Evolutionary conservation across 2,797 vertebrate genomes (phyloP).

Genomic region (Tympanoctomys barrerae): DNA sequence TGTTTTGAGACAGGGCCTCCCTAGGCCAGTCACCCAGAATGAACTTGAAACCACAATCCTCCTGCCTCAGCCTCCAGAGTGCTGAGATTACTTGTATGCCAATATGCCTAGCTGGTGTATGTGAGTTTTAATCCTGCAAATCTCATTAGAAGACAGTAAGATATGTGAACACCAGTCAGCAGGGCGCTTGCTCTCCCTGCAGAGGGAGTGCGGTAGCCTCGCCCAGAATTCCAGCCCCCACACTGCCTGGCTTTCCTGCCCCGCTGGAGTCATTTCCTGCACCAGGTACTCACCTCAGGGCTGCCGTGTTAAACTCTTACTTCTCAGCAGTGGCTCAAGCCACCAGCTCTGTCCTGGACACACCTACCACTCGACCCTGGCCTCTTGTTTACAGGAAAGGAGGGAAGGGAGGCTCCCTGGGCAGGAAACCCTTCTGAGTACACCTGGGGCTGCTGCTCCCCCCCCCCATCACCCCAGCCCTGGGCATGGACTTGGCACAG

Average conservation of each 20-base stretch:
- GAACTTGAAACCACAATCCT: not conserved
- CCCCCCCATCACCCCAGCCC: not conserved
- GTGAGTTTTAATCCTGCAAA: not conserved
- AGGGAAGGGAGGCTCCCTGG: not conserved
- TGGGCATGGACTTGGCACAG: not conserved
- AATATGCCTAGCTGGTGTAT: not conserved
- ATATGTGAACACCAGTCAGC: not conserved
- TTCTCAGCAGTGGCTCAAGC: not conserved
- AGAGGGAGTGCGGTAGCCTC: not conserved
- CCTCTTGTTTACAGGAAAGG: not conserved
- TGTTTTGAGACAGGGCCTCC: not conserved
- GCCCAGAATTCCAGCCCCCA: not conserved
- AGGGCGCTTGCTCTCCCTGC: not conserved
- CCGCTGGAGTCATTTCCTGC: not conserved
- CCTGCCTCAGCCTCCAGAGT: not conserved
- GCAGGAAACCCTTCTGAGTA: constrained; percentile 4
- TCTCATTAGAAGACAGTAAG: not conserved
- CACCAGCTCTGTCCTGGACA: not conserved
- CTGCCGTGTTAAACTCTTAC: not conserved
- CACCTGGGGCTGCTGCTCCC: not conserved
- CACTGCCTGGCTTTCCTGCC: not conserved
- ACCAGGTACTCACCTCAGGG: no score
- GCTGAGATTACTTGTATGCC: not conserved
- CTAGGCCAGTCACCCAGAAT: not conserved
- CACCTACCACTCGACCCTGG: not conserved